Base-by-base conservation (phyloP, 2,113 vertebrate genomes). In the Pogonocichla stellata region DNA sequence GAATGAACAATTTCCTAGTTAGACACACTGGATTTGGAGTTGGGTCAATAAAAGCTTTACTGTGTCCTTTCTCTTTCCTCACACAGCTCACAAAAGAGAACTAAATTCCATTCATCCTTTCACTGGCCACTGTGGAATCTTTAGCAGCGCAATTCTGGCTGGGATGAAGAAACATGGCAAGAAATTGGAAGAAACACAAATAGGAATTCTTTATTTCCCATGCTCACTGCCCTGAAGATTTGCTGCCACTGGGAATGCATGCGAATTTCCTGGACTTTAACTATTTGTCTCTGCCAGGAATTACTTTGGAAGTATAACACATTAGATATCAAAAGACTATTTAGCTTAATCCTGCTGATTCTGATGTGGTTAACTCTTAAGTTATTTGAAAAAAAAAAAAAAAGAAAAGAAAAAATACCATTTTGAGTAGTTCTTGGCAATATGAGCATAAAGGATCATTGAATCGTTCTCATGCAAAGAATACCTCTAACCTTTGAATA, bases 1-100 rank as follows among this genome's bases (percentile, higher is more conserved):
- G 96, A 98, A 98, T 97, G 98, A 98, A 97, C 98, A 98, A 98
- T 98, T 98, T 98, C 97, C 97, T 97, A 97, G 97, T 98, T 98
- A 98, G 97, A 97, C 97, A 98, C 98, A 98, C 96, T 97, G 97
- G 95, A 97, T 98, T 98, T 98, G 97, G 97, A 98, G 96, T 96
- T 98, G 96, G 95, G 97, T 98, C 98, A 98, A 98, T 98, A 98
- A 98, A 98, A 97, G 97, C 96, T 98, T 98, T 98, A 98, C 97
- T 97, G 96, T 98, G 97, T 98, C 91, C 89, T 97, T 98, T 98
- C 95, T 98, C 87, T 97, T 98, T 97, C 97, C 95, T 97, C 97
- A 96, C 94, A 97, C 95, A 97, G 87, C 91, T 98, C 96, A 98
- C 97, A 98, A 98, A 98, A 96, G 95, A 96, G 97, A 98, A 94